Evolutionary conservation across 2,888 invertebrate species (phyloP).

Genomic region (Polylopha cassiicola): DNA sequence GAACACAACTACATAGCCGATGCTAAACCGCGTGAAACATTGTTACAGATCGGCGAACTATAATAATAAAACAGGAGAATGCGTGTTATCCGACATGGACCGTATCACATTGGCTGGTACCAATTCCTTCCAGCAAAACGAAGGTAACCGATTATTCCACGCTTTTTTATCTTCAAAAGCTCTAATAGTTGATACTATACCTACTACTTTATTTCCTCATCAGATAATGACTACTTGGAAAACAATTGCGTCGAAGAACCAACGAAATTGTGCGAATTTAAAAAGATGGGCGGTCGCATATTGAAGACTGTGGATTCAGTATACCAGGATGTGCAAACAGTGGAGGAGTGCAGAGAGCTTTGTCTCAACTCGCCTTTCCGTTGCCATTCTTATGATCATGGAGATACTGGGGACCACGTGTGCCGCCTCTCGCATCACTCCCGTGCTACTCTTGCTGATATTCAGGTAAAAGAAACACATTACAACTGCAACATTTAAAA

Average conservation of each 20-base stretch:
- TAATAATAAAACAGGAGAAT: constrained; percentile 89
- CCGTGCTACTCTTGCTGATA: constrained; percentile 90
- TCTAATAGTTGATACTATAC: constrained; percentile 4
- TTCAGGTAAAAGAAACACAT: constrained; percentile 78
- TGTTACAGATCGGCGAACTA: constrained; percentile 92
- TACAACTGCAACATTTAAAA: neutral
- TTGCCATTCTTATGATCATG: constrained; percentile 96
- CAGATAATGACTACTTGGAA: constrained; percentile 88
- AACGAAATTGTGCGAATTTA: constrained; percentile 95
- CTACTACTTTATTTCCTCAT: constrained; percentile 22
- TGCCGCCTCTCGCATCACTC: constrained; percentile 95
- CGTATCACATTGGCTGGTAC: constrained; percentile 91
- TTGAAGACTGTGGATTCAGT: constrained; percentile 96
- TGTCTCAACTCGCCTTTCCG: constrained; percentile 92
- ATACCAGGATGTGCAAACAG: constrained; percentile 90
- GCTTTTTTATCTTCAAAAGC: constrained; percentile 24
- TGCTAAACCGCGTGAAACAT: constrained; percentile 53
- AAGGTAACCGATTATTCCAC: constrained; percentile 56
- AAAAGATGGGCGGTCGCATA: constrained; percentile 91
- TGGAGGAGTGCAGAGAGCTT: constrained; percentile 92
- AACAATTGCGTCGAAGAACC: constrained; percentile 96
- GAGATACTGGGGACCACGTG: constrained; percentile 94
- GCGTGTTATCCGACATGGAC: constrained; percentile 94
- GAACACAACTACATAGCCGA: constrained; percentile 41
- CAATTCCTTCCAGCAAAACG: constrained; percentile 83